These are phyloP conservation scores for Anastrepha ludens DNA, from an alignment of 1,140 invertebrate genomes.

Conservation along the genomic window DNA sequence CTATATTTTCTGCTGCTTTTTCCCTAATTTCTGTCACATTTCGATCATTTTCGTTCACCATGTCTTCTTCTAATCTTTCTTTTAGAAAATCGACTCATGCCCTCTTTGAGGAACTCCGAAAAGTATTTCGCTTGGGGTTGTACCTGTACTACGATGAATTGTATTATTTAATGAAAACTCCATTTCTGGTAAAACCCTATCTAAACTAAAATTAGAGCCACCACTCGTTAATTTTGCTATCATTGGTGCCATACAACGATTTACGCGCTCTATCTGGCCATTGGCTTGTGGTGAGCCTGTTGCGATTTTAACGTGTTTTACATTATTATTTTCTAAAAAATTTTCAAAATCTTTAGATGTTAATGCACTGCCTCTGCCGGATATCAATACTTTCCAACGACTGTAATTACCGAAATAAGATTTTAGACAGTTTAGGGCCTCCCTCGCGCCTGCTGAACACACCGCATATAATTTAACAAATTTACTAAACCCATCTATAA, in stretches of 20 bases:
- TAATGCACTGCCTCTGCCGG: constrained; percentile 46
- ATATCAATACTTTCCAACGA: not conserved
- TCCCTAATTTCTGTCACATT: constrained; percentile 26
- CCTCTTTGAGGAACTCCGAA: constrained; percentile 30
- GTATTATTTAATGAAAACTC: constrained; percentile 45
- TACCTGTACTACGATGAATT: constrained; percentile 33
- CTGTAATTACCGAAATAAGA: constrained; percentile 41
- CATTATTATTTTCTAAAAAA: constrained; percentile 47
- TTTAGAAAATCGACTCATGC: not conserved
- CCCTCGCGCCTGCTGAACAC: not conserved
- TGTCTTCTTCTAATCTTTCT: not conserved
- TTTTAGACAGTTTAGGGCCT: constrained; percentile 1
- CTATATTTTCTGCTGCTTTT: not conserved
- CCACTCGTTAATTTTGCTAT: constrained; percentile 26
- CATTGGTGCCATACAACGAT: constrained; percentile 28
- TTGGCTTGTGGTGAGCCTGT: constrained; percentile 52
- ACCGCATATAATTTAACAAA: constrained; percentile 45
- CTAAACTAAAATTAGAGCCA: not conserved
- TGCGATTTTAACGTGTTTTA: constrained; percentile 51
- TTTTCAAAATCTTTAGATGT: constrained; percentile 46
- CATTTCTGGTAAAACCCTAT: not conserved
- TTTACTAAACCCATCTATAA: constrained; percentile 47
- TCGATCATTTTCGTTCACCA: not conserved
- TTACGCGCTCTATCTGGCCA: constrained; percentile 49
- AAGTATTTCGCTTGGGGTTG: constrained; percentile 37